Base-by-base conservation (phyloP, 2,888 invertebrate genomes). In the Xylophagus ater region DNA sequence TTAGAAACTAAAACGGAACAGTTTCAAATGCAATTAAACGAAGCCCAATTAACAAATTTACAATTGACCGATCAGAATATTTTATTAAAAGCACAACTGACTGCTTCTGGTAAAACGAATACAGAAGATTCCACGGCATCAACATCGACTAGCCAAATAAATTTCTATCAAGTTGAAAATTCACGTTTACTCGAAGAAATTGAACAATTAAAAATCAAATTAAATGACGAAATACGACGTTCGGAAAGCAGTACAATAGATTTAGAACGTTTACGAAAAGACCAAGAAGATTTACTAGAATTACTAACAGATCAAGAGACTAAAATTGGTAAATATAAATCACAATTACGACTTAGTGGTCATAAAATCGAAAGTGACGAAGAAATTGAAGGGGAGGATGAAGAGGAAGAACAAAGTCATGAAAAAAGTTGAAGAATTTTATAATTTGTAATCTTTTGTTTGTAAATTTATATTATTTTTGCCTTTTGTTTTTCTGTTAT, bases 261-360 rank as follows among this genome's bases (percentile, higher is more conserved):
- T 48, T 56, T 84, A 48, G 74, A 75, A 26, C 71, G 72, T 47
- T 55, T 89, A 45, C 77, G 74, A 55, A 86, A 81, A 56, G 96
- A 97, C 55, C 94, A 96, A 60, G 96, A 97, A 51, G 93, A 96
- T 64, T 65, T 97, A 45, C 64, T 97, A 40, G 83, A 87, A 54
- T 65, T 97, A 41, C 68, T 97, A 25, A 81, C 88, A 1, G 90
- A 96, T 60, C 93, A 96, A 70, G 94, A 63, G 44, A 58, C 57
- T 37, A 83, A 82, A 60, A 64, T 88, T 24, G 68, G 67, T 31
- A 68, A 73, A 35, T 85, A 81, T 60, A 80, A 76, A 52, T 59
- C 68, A 49, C 69, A 69, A 33, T 56, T 79, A 17, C 48, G 65
- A 10, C 63, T 70, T 0, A 65, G 75, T 17, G 79, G 59, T 10